phyloP scores from a whole-genome alignment of 2,113 vertebrate genomes.

The Oreochromis tanganicae region DNA sequence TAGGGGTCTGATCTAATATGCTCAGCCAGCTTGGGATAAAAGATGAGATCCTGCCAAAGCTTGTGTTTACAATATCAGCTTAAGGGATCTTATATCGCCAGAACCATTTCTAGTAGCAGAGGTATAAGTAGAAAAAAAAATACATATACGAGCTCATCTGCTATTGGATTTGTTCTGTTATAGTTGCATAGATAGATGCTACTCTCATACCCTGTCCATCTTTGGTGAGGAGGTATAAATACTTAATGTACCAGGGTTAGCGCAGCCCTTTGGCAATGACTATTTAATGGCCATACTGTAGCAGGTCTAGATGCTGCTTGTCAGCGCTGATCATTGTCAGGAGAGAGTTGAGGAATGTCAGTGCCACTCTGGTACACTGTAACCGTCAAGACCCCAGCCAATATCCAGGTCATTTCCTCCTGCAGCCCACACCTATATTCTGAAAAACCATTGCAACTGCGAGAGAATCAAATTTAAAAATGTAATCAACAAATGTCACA shows the following conservation, averaged over 20 bases:
- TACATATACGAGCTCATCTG: background rate
- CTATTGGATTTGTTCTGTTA: background rate
- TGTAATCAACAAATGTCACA: background rate
- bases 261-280: background rate
- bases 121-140: background rate
- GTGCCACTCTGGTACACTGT: background rate
- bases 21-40: slow-evolving; percentile 30
- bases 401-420: background rate
- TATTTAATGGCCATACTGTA: slow-evolving; percentile 29
- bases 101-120: background rate
- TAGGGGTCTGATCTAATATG: slow-evolving; percentile 17
- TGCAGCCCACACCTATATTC: background rate
- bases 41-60: slow-evolving; percentile 33
- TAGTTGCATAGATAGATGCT: background rate
- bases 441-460: background rate
- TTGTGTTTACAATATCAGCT: slow-evolving; percentile 47
- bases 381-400: background rate
- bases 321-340: background rate
- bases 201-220: background rate
- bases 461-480: background rate
- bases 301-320: background rate
- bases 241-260: slow-evolving; percentile 10
- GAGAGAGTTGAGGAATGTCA: background rate
- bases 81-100: background rate
- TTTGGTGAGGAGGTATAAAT: slow-evolving; percentile 13